These are phyloP conservation scores for Pseudomyrmex pallidus DNA, from an alignment of 1,140 invertebrate genomes.

Conservation along the genomic window DNA sequence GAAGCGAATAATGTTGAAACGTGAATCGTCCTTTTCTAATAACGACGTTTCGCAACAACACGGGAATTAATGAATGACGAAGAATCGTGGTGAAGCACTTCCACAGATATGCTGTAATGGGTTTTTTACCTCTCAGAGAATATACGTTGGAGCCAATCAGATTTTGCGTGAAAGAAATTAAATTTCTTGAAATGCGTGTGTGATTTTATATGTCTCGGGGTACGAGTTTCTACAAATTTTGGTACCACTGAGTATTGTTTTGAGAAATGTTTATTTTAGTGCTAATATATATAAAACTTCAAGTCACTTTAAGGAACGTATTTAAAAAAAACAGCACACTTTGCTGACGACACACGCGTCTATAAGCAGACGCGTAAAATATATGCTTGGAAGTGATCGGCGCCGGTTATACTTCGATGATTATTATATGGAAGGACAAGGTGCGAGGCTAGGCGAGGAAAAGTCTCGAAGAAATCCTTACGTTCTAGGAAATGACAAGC, in stretches of 20 bases:
- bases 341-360: no score
- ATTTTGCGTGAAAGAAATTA: neutral
- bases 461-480: conserved; percentile 50
- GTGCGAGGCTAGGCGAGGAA: conserved; percentile 36
- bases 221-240: no score
- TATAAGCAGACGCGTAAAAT: no score
- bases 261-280: no score
- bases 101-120: neutral
- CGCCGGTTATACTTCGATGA: conserved; percentile 35
- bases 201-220: neutral
- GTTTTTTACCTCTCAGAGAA: no score
- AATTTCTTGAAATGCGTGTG: neutral
- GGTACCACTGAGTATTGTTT: no score
- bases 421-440: conserved; percentile 12
- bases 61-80: neutral
- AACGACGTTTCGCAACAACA: neutral
- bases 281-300: no score
- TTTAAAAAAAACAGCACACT: neutral
- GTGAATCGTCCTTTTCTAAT: neutral
- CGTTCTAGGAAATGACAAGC: conserved; percentile 38
- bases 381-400: neutral
- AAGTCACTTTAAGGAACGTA: neutral
- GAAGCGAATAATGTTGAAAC: neutral
- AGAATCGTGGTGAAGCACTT: neutral
- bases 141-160: neutral